Evolutionary conservation across 2,888 invertebrate species (phyloP).

Genomic region (Trichogramma dendrolimi): DNA sequence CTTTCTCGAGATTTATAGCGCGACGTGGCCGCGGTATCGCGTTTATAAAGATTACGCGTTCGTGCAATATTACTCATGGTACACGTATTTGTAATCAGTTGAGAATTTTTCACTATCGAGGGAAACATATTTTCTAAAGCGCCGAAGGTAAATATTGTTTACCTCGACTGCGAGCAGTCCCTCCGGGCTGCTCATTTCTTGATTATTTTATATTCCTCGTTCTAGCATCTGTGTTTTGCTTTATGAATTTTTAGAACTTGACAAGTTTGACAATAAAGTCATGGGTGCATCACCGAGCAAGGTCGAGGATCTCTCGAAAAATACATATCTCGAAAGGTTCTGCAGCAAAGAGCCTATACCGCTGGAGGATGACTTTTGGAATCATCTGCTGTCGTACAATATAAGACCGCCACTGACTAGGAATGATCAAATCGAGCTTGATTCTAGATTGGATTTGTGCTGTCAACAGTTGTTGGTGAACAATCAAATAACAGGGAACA

Average conservation of each 20-base stretch:
- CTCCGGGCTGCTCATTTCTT: too few species aligned
- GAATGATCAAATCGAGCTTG: conserved; percentile 62
- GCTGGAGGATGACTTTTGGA: conserved; percentile 90
- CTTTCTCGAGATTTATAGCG: too few species aligned
- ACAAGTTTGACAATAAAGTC: conserved; percentile 17
- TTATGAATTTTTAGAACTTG: background rate
- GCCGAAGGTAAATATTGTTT: too few species aligned
- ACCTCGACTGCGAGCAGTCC: too few species aligned
- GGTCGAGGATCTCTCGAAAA: conserved; percentile 73
- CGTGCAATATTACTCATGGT: too few species aligned
- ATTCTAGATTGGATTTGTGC: conserved; percentile 71
- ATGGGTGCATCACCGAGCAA: conserved; percentile 83
- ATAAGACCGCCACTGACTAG: conserved; percentile 74
- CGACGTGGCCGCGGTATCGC: too few species aligned
- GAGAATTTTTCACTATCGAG: too few species aligned
- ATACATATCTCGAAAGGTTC: conserved; percentile 75
- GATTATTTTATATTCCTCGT: too few species aligned
- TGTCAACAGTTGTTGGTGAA: conserved; percentile 76
- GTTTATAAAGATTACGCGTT: too few species aligned
- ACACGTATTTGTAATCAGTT: too few species aligned
- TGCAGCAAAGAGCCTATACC: conserved; percentile 76
- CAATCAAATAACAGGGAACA: conserved; percentile 84
- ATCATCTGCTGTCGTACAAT: conserved; percentile 85
- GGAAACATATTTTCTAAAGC: too few species aligned
- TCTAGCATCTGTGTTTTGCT: background rate